Base-by-base conservation (phyloP, 2,888 invertebrate genomes). In the Gymnosoma rotundatum region DNA sequence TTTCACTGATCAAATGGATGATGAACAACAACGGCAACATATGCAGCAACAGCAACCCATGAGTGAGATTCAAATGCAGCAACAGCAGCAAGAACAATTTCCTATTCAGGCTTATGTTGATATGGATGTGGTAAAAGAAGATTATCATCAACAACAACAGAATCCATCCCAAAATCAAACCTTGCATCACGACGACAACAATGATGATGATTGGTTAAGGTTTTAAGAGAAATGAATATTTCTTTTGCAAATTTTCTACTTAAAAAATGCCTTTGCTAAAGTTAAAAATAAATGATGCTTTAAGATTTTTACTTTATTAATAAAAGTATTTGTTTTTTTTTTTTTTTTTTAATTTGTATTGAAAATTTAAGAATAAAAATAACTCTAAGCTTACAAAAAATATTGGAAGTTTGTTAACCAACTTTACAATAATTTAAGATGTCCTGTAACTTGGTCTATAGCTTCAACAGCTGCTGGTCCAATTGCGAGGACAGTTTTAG, bases 401-500 rank as follows among this genome's bases (percentile, higher is more conserved):
- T 7, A 67, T 36, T 50, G 12, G 48, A 42, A 75, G 8, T 20
- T 20, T 63, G 21, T 54, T 50, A 9, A 20, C 16, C 5, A 12
- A 48, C 18, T 67, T 94, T 94, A 98, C 91, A 96, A 94, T 75
- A 98, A 93, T 92, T 97, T 98, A 85, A 98, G 94, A 92, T 98
- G 96, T 69, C 98, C 97, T 21, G 98, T 97, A 52, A 98, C 94
- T 93, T 94, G 93, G 91, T 98, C 96, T 87, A 98, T 94, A 60
- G 95, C 90, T 87, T 94, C 93, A 87, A 94, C 95, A 54, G 96
- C 95, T 5, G 96, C 98, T 64, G 98, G 99, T n/a, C 99, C 99
- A 73, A 99, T 94, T 1, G 97, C 98, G 76, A 98, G 93, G 1
- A 98, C 98, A 78, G 99, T 99, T 89, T 95, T 94, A 12, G 97